Base-by-base conservation (phyloP, 2,888 invertebrate genomes). In the Nemoura dubitans region DNA sequence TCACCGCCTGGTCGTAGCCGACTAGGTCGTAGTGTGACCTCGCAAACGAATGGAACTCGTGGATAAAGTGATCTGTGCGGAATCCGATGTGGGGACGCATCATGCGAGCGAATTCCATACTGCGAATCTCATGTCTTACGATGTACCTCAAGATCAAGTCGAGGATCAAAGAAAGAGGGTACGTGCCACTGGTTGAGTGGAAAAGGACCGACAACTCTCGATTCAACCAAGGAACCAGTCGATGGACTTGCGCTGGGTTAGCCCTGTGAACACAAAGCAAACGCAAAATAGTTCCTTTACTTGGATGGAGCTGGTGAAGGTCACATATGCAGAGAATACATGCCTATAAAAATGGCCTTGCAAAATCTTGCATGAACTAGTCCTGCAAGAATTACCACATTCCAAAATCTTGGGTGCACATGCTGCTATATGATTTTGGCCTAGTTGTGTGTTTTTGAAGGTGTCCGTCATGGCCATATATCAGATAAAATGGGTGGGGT, bases 31-130 rank as follows among this genome's bases (percentile, higher is more conserved):
- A 97, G 0, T 97, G 97, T 16, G 97, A 97, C 36, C 96, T 94
- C 43, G 98, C 97, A 92, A 96, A 98, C 91, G 95, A 95, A 89
- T 95, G 94, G 88, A 98, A 94, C 90, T 98, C 98, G 90, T 98
- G 98, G 43, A 97, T 93, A 91, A 98, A 98, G 91, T 98, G 98
- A 87, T 95, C 94, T 0, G 97, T 96, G 89, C 82, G 83, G 0
- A 93, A 92, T 27, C 95, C 94, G 88, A 98, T 93, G 90, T 95
- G 96, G 21, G 95, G 94, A 36, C 93, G 93, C 85, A 98, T 91
- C 21, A 94, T 92, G 78, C 94, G 94, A 76, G 94, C 94, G 91
- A 98, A 97, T 89, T 95, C 94, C 10, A 93, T 90, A 87, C 95
- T 94, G 88, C 92, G 93, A 88, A 96, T 93, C 90, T 96, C 94